Evolutionary conservation across 2,797 vertebrate genomes (phyloP), one percentile per base, ranked within the genome.

Genomic region (Sebastiscus albofasciatus): DNA sequence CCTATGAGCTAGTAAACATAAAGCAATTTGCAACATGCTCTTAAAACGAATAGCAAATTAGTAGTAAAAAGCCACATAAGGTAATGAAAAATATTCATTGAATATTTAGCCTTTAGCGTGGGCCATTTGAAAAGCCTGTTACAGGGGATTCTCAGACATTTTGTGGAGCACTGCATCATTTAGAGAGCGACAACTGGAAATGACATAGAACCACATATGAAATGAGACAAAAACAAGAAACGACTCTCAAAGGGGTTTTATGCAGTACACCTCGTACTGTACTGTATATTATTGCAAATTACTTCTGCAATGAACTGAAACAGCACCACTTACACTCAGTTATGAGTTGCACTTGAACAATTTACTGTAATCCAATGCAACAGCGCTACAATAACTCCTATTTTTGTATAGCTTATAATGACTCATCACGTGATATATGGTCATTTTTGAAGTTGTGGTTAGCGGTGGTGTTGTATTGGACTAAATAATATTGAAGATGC

Each of bases 1-100:
- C 91, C 92, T 93, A 69, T 86, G 76, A 72, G 89, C 93, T 94
- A 92, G 90, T 96, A 94, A 95, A 95, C 88, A 90, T 86, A 77
- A 90, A 89, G 89, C 91, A 89, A 93, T 93, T 91, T 93, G 34
- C 4, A 86, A 87, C 75, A 82, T 85, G 88, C 90, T 91, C 87
- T 90, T 94, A 93, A 93, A 92, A 88, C 78, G 72, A 89, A 93
- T 84, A 79, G 89, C 76, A 93, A 93, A 95, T 95, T 93, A 93
- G 91, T 86, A 90, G 92, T 95, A 95, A 95, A 96, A 94, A 68
- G 83, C 79, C 74, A 67, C 84, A 90, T 66, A 91, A 58, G 85
- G 92, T 87, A 81, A 86, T 94, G 84, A 93, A 85, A 92, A 92
- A 77, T 81, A 84, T 72, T 70, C 65, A 80, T 59, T 85, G 85